A percentile compares a stretch with the other conserved stretches of the same genome.
Conservation (phyloP, 2,888 invertebrate genomes). For the Xestobium rufovillosum region DNA sequence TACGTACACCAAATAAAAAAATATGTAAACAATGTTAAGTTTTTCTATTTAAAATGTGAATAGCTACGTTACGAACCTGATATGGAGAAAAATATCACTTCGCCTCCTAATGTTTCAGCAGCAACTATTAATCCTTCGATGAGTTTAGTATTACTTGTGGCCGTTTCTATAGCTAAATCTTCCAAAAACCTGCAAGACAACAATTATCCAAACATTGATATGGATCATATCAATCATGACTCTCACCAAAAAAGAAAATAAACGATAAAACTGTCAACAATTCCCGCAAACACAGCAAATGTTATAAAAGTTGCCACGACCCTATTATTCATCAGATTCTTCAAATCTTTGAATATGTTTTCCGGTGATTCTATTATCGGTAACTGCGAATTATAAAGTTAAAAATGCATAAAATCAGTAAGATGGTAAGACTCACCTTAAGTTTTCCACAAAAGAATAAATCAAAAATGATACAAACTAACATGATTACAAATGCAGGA, state of each 20-base stretch:
- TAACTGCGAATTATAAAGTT: slow-evolving; percentile 47
- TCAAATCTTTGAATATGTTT: slow-evolving; percentile 61
- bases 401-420: not conserved
- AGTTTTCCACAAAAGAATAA: slow-evolving; percentile 58
- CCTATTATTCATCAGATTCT: slow-evolving; percentile 53
- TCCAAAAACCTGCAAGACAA: slow-evolving; percentile 76
- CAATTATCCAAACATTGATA: slow-evolving; percentile 5
- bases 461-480: slow-evolving; percentile 58
- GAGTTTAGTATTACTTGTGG: slow-evolving; percentile 61
- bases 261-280: slow-evolving; percentile 72
- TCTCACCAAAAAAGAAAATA: slow-evolving; percentile 74
- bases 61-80: slow-evolving; percentile 46
- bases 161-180: slow-evolving; percentile 59
- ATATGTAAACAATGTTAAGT: slow-evolving; percentile 1
- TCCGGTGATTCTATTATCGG: slow-evolving; percentile 61
- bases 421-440: slow-evolving; percentile 42
- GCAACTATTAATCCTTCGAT: slow-evolving; percentile 75
- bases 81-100: slow-evolving; percentile 68
- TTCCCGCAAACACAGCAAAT: slow-evolving; percentile 69
- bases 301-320: slow-evolving; percentile 61
- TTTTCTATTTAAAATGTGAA: not conserved
- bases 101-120: slow-evolving; percentile 70
- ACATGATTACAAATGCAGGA: slow-evolving; percentile 63
- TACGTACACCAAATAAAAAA: too few relatives aligned
- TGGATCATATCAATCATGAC: slow-evolving; percentile 3